Evolutionary conservation across 2,797 vertebrate genomes (phyloP), one percentile per base, ranked within the genome.

Genomic region (Fundulus diaphanus): DNA sequence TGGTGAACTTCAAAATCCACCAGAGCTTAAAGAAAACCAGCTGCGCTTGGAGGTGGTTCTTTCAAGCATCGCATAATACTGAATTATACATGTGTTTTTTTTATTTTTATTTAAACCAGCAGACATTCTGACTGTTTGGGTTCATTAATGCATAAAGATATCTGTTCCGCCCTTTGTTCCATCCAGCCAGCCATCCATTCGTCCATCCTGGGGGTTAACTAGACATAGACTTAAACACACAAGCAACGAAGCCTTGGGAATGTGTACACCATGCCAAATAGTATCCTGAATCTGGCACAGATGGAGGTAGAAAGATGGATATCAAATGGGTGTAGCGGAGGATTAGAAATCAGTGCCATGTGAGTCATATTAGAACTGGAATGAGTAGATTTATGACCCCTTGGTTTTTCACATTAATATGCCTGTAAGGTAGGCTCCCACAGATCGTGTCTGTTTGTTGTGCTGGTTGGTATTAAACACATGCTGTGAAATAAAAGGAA

Each of bases 221-320:
- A 40, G 15, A 59, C 22, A 15, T 29, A 57, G 57, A 78, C 13
- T 22, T 22, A 75, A 35, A 69, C 31, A 73, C 52, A 80, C 63
- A 79, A 7, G 29, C 70, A 80, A 71, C 42, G 46, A 76, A 49
- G 59, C 83, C 87, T n/a, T 92, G 82, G 88, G 79, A 92, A 85
- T 78, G 78, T n/a, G 74, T 70, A 69, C 46, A 29, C 46, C 46
- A 24, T 33, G 12, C 29, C 4, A 49, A 44, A 22, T 33, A 31
- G 27, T 51, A 22, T 49, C 16, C 67, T 51, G 46, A 29, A 27
- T 69, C 13, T 24, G 20, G 7, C 51, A 22, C 20, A 15, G 67
- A 22, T 65, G 33, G 22, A 37, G 35, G 24, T 65, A 35, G 57
- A 61, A 16, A 61, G 31, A 11, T 37, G 9, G 33, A 63, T 24